Evolutionary conservation across 2,797 vertebrate genomes (phyloP).

Genomic region (Pangasius sanitwongsei): DNA sequence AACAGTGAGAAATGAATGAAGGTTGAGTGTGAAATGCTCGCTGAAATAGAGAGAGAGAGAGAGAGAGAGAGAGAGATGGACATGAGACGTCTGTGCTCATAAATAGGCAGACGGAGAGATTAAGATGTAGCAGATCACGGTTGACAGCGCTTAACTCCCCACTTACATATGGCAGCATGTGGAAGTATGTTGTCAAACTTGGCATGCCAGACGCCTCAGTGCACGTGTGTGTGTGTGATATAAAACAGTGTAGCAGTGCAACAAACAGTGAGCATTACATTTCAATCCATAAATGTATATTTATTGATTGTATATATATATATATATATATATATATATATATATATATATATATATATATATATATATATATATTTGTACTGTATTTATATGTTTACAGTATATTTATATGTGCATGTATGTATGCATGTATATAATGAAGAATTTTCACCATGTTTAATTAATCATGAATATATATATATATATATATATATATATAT

Average conservation of each 20-base stretch:
- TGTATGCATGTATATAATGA: no score
- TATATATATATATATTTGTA: no score
- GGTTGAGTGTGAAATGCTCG: slow-evolving; percentile 57
- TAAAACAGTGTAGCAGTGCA: neutral
- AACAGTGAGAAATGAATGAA: slow-evolving; percentile 71
- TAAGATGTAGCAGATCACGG: slow-evolving; percentile 57
- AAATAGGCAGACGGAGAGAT: slow-evolving; percentile 39
- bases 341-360: no score
- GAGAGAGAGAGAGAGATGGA: slow-evolving; percentile 19
- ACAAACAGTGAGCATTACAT: neutral
- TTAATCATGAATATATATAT: no score
- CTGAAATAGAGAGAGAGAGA: neutral
- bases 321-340: no score
- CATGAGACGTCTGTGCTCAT: slow-evolving; percentile 15
- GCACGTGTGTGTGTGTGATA: neutral
- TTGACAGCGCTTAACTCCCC: slow-evolving; percentile 43
- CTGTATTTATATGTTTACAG: no score
- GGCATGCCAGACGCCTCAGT: neutral
- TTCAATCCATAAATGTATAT: neutral
- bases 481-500: neutral
- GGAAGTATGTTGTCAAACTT: slow-evolving; percentile 36
- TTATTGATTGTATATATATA: no score
- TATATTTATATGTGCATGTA: no score
- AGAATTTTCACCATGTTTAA: no score
- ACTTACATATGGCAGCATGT: slow-evolving; percentile 44